phyloP scores from a whole-genome alignment of 2,888 invertebrate genomes.

The Elysia crispata region DNA sequence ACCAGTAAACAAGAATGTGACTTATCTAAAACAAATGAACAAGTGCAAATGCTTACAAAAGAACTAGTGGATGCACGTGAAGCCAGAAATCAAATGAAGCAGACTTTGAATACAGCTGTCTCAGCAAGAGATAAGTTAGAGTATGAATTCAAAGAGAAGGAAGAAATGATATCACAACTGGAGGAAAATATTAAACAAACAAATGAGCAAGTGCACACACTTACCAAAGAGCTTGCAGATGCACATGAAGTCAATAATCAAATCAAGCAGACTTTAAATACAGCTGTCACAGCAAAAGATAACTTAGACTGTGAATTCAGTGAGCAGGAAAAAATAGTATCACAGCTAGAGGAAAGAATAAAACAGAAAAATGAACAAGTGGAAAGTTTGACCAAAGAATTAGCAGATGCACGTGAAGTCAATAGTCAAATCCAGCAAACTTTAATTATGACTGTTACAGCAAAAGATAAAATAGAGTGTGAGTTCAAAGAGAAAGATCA shows the following conservation, averaged over 20 bases:
- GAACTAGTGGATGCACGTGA: background rate
- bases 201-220: background rate
- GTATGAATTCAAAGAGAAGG: background rate
- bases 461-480: background rate
- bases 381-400: background rate
- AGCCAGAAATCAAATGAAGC: background rate
- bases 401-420: background rate
- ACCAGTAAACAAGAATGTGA: slow-evolving; percentile 1
- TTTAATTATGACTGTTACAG: background rate
- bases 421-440: slow-evolving; percentile 10
- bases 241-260: background rate
- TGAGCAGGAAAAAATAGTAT: slow-evolving; percentile 13
- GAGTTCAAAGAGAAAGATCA: background rate
- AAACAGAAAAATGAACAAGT: background rate
- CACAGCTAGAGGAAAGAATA: slow-evolving; percentile 25
- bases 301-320: background rate
- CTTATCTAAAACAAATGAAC: background rate
- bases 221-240: background rate
- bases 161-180: slow-evolving; percentile 14
- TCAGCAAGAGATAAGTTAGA: background rate
- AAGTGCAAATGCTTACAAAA: background rate
- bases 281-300: background rate
- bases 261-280: slow-evolving; percentile 2
- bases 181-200: slow-evolving; percentile 3
- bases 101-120: slow-evolving; percentile 4